phyloP scores from a whole-genome alignment of 2,113 vertebrate genomes.

The Pholis gunnellus region DNA sequence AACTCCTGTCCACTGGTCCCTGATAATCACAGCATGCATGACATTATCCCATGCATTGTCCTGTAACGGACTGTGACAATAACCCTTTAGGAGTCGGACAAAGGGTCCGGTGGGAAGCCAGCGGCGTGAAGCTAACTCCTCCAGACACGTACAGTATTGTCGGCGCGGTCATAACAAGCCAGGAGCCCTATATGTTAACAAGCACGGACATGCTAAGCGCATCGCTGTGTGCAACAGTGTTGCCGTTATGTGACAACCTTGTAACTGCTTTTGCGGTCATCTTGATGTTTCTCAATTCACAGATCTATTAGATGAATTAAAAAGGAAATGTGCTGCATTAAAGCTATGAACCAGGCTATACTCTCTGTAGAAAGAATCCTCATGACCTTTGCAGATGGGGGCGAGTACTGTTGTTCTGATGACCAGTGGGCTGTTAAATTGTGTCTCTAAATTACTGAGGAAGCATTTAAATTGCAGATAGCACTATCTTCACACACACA shows the following conservation, averaged over 20 bases:
- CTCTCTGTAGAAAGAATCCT: too few relatives aligned
- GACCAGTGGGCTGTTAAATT: too few relatives aligned
- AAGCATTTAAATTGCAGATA: too few relatives aligned
- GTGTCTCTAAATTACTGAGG: too few relatives aligned
- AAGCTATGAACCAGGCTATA: background rate
- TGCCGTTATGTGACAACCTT: constrained; percentile 19
- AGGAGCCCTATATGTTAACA: constrained; percentile 13
- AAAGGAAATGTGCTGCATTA: background rate
- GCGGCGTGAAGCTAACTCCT: constrained; percentile 51
- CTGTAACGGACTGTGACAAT: constrained; percentile 25
- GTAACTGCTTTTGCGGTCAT: background rate
- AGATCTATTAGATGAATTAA: background rate
- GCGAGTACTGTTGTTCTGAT: too few relatives aligned
- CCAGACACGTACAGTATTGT: constrained; percentile 51
- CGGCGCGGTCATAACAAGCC: constrained; percentile 7
- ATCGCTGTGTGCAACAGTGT: background rate
- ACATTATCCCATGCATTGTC: constrained; percentile 45
- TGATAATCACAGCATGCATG: constrained; percentile 39
- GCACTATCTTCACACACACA: too few relatives aligned
- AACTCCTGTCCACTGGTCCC: constrained; percentile 45
- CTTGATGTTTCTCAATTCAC: background rate
- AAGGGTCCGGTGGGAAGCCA: constrained; percentile 18
- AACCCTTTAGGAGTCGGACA: constrained; percentile 21
- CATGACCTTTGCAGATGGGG: too few relatives aligned
- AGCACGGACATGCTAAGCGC: constrained; percentile 29